A percentile compares a stretch with the other conserved stretches of the same genome.
phyloP scores from a whole-genome alignment of 2,888 invertebrate genomes.

The Brenthis daphne region DNA sequence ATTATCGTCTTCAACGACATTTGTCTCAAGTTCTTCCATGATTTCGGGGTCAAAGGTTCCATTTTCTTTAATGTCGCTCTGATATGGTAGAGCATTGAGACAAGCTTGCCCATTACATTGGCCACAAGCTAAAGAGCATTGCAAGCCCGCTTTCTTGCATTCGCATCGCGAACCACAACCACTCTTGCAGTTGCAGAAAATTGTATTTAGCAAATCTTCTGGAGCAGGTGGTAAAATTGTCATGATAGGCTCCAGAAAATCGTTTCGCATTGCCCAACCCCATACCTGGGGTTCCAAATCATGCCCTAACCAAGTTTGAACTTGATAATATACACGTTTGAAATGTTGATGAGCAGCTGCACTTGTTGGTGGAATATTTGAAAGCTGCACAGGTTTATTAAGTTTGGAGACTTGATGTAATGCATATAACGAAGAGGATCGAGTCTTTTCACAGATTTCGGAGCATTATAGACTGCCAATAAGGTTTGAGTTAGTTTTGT shows the following conservation, averaged over 20 bases:
- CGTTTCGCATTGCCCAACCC: constrained; percentile 47
- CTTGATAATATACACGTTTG: constrained; percentile 23
- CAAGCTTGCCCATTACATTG: too few relatives aligned
- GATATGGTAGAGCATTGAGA: too few relatives aligned
- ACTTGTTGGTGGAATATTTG: constrained; percentile 1
- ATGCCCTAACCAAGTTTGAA: constrained; percentile 46
- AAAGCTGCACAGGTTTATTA: neutral
- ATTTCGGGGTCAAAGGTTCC: too few relatives aligned
- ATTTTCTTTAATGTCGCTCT: too few relatives aligned
- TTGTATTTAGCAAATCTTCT: too few relatives aligned
- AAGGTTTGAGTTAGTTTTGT: too few relatives aligned
- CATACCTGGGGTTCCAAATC: constrained; percentile 46
- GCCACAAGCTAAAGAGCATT: constrained; percentile 40
- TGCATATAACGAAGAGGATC: too few relatives aligned
- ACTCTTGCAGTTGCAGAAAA: constrained; percentile 40
- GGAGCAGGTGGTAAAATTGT: too few relatives aligned
- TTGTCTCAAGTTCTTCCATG: too few relatives aligned
- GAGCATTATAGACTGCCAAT: too few relatives aligned
- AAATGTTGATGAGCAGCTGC: constrained; percentile 44
- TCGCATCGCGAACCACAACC: constrained; percentile 47
- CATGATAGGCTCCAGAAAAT: constrained; percentile 39
- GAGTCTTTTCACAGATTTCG: too few relatives aligned
- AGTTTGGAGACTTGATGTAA: neutral
- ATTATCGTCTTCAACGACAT: constrained; percentile 24
- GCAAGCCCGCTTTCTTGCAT: constrained; percentile 47